Evolutionary conservation across 2,113 vertebrate genomes (phyloP).

Genomic region (Catagonus wagneri): DNA sequence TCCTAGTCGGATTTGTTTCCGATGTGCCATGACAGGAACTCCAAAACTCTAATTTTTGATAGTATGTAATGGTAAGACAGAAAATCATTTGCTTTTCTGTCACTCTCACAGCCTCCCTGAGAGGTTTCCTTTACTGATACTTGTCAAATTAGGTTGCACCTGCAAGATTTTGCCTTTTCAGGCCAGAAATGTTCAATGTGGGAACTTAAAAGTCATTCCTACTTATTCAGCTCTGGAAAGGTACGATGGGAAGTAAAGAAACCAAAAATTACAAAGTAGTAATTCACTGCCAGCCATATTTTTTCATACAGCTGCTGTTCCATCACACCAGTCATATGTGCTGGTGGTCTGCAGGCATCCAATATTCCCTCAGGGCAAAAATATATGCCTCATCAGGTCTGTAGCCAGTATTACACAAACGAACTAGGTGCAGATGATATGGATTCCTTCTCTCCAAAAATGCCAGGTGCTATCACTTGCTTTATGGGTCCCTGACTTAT

Average conservation of each 20-base stretch:
- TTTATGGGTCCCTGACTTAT: not conserved
- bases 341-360: not conserved
- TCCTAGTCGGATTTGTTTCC: too few species aligned
- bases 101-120: not conserved
- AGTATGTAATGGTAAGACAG: not conserved
- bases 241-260: constrained; percentile 20
- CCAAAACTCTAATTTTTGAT: not conserved
- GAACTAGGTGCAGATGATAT: not conserved
- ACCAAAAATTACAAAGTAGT: not conserved
- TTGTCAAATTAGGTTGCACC: not conserved
- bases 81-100: not conserved
- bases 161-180: constrained; percentile 23
- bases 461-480: not conserved
- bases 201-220: constrained; percentile 18
- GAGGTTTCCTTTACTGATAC: not conserved
- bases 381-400: not conserved
- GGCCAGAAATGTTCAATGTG: not conserved
- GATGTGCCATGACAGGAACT: too few species aligned
- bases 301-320: not conserved
- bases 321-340: not conserved
- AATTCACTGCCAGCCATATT: not conserved
- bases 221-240: not conserved
- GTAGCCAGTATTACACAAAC: not conserved
- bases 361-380: not conserved
- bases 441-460: constrained; percentile 29